Percentiles rank a stretch among this genome's conserved stretches.
Evolutionary conservation across 1,140 invertebrate species (phyloP).

Genomic region (Drosophila arawakana): DNA sequence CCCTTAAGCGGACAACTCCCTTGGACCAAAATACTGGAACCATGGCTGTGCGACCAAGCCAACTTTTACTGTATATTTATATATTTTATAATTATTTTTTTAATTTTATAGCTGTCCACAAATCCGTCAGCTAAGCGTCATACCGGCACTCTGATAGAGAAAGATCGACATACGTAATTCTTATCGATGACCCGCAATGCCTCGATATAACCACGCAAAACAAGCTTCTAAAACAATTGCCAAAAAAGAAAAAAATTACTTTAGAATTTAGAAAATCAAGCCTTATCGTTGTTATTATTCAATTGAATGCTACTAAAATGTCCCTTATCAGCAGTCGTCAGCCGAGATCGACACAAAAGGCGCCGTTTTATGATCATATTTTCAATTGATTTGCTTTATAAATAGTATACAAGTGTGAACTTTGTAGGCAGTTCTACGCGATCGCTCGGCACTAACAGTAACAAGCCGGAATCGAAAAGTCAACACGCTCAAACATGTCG

Average conservation of each 20-base stretch:
- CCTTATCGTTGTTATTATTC: constrained; percentile 64
- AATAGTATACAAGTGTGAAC: constrained; percentile 41
- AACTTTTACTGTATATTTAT: no score
- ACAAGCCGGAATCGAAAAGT: constrained; percentile 1
- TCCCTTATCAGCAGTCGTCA: constrained; percentile 64
- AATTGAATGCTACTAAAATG: constrained; percentile 25
- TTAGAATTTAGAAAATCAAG: constrained; percentile 4
- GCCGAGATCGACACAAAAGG: constrained; percentile 53
- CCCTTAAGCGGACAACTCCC: no score
- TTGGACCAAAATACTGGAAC: no score
- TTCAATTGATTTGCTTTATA: constrained; percentile 57
- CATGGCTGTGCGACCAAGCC: no score
- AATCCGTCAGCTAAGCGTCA: not conserved
- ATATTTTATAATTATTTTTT: no score
- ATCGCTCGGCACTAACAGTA: constrained; percentile 30
- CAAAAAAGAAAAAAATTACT: constrained; percentile 30
- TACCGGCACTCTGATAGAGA: not conserved
- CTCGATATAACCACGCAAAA: not conserved
- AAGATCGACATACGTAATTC: not conserved
- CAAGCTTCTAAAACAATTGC: constrained; percentile 24
- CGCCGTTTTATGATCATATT: constrained; percentile 66
- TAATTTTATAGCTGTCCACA: no score
- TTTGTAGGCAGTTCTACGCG: constrained; percentile 48
- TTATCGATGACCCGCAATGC: not conserved
- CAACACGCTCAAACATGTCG: constrained; percentile 46